Evolutionary conservation across 1,140 invertebrate genomes (phyloP).

Genomic region (Bathynomus jamesi): DNA sequence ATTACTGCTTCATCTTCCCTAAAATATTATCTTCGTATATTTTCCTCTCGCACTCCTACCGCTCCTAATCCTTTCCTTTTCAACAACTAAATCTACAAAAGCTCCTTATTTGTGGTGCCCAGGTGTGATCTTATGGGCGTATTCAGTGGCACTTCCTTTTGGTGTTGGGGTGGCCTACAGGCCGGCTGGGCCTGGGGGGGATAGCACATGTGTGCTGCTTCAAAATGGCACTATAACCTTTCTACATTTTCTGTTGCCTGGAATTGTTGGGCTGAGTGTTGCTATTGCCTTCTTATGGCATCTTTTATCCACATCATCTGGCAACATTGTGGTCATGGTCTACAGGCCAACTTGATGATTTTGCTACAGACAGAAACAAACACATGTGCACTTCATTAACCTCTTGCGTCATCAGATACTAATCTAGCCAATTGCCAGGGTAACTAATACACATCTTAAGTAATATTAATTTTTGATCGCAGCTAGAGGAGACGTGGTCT

Average conservation of each 20-base stretch:
- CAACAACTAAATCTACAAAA: not conserved
- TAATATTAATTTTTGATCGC: constrained; percentile 32
- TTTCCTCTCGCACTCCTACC: too few species aligned
- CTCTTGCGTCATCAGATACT: constrained; percentile 33
- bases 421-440: constrained; percentile 32
- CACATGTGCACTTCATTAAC: constrained; percentile 34
- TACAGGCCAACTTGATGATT: constrained; percentile 27
- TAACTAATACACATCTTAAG: constrained; percentile 35
- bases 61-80: not conserved
- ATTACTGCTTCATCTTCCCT: too few species aligned
- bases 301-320: not conserved
- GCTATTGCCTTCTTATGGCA: constrained; percentile 17
- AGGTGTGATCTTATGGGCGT: not conserved
- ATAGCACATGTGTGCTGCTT: not conserved
- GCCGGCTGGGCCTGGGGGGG: not conserved
- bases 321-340: constrained; percentile 23
- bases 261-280: constrained; percentile 28
- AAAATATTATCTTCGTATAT: too few species aligned
- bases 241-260: constrained; percentile 16
- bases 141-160: not conserved
- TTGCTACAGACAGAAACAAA: constrained; percentile 32
- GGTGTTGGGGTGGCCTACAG: not conserved
- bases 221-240: constrained; percentile 8
- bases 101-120: not conserved
- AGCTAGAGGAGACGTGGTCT: constrained; percentile 36